A percentile compares a stretch with the other conserved stretches of the same genome.
These are phyloP conservation scores for Arctocebus calabarensis DNA, from an alignment of 2,797 vertebrate genomes.

Conservation along the genomic window DNA sequence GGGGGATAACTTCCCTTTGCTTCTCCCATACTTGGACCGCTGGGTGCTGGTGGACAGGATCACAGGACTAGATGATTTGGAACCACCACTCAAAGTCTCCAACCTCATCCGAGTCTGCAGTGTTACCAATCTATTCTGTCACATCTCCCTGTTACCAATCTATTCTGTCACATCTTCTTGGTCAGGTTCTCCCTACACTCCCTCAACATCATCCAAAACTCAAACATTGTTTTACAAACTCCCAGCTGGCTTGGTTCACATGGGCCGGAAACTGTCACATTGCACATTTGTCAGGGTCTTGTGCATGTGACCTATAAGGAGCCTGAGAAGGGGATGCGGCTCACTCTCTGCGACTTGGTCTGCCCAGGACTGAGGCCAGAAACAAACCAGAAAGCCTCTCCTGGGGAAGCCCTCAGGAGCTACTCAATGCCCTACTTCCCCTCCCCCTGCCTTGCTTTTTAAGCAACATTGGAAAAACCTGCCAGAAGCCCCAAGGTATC, in stretches of 20 bases:
- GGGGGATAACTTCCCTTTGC: neutral
- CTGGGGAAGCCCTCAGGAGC: neutral
- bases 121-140: neutral
- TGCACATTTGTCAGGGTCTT: neutral
- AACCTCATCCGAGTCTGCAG: neutral
- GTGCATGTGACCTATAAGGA: neutral
- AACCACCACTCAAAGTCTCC: neutral
- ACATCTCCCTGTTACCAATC: neutral
- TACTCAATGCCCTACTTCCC: neutral
- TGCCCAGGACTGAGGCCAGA: neutral
- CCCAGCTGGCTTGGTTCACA: neutral
- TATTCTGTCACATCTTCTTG: neutral
- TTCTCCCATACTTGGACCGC: neutral
- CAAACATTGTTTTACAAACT: neutral
- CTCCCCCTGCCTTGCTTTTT: neutral
- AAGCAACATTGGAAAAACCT: neutral
- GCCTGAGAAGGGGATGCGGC: neutral
- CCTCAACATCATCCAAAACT: neutral
- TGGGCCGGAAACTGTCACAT: neutral
- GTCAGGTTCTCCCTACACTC: neutral
- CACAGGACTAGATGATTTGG: neutral
- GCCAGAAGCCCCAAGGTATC: neutral
- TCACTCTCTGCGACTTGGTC: neutral
- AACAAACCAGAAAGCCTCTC: neutral
- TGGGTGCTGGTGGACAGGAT: neutral